Conservation (phyloP, 2,797 vertebrate genomes). For the Lagodon rhomboides region DNA sequence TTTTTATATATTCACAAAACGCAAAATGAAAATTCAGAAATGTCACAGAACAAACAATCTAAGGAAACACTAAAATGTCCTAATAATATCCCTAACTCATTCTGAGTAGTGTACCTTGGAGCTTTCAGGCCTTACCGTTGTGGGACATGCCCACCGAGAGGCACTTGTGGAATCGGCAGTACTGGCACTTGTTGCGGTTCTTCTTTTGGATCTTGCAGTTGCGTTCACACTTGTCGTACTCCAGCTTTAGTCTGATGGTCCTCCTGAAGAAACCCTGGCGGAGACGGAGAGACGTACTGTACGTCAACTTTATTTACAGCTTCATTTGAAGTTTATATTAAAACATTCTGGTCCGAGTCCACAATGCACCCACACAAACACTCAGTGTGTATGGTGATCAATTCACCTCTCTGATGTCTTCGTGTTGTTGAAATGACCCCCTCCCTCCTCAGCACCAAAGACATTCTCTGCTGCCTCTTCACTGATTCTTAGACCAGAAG, state of each 20-base stretch:
- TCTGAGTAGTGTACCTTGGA: too few species aligned
- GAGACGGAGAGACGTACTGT: neutral
- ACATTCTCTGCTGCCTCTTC: neutral
- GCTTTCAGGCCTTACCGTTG: conserved; percentile 87
- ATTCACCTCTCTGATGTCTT: neutral
- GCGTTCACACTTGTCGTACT: conserved; percentile 92
- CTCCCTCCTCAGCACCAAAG: too few species aligned
- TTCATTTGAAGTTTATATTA: neutral
- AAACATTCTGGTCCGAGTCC: neutral
- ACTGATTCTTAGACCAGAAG: neutral
- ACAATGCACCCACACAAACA: neutral
- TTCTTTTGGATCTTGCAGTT: conserved; percentile 97
- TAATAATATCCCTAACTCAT: too few species aligned
- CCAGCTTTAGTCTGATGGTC: conserved; percentile 93
- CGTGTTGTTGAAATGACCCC: neutral
- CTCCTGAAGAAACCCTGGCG: conserved; percentile 95
- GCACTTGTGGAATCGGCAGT: conserved; percentile 97
- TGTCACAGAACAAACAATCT: too few species aligned
- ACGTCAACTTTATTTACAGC: neutral
- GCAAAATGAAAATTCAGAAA: too few species aligned
- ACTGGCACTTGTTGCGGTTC: conserved; percentile 97
- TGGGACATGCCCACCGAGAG: conserved; percentile 97
- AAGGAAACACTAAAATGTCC: too few species aligned
- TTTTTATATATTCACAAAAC: too few species aligned
- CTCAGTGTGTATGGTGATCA: neutral